Evolutionary conservation across 2,888 invertebrate genomes (phyloP).

Genomic region (Tachina lurida): DNA sequence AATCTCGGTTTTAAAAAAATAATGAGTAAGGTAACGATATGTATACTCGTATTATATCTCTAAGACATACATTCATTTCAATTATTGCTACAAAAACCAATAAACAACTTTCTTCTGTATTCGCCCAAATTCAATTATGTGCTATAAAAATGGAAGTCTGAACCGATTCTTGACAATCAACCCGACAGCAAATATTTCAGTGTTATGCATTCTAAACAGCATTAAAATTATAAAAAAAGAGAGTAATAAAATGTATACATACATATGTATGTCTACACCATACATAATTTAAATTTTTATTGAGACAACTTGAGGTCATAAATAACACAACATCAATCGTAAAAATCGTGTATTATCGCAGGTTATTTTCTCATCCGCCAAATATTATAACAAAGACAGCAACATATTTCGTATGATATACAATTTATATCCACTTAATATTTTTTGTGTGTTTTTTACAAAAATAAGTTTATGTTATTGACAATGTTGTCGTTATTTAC

Average conservation of each 20-base stretch:
- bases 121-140: slow-evolving; percentile 10
- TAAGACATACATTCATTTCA: not conserved
- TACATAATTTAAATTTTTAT: slow-evolving; percentile 45
- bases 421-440: slow-evolving; percentile 29
- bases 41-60: too few species aligned
- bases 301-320: slow-evolving; percentile 57
- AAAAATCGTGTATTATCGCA: slow-evolving; percentile 42
- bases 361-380: slow-evolving; percentile 57
- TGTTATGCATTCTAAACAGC: not conserved
- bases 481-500: slow-evolving; percentile 40
- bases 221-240: not conserved
- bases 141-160: not conserved
- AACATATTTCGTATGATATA: slow-evolving; percentile 51
- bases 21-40: too few species aligned
- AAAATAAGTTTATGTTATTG: slow-evolving; percentile 8
- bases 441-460: not conserved
- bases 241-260: slow-evolving; percentile 11
- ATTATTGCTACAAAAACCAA: not conserved
- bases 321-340: slow-evolving; percentile 55
- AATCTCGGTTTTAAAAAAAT: too few species aligned
- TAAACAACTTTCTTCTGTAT: not conserved
- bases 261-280: not conserved
- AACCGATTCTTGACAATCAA: slow-evolving; percentile 6
- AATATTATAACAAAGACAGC: slow-evolving; percentile 20
- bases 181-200: not conserved